Evolutionary conservation across 2,113 vertebrate species (phyloP).

Genomic region (Mustela lutreola): DNA sequence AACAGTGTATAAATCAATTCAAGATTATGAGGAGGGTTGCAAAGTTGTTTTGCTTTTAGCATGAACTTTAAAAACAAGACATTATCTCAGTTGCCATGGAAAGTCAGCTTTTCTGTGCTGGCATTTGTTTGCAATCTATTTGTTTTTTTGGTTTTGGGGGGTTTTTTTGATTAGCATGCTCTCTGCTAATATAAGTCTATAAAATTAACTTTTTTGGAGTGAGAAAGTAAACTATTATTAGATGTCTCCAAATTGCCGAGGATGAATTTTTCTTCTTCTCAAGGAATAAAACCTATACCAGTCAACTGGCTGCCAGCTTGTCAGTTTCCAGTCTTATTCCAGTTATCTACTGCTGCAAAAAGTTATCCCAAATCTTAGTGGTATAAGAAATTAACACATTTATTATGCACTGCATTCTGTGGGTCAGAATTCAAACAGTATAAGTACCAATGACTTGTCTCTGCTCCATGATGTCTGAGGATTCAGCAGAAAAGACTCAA

Average conservation of each 20-base stretch:
- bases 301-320: not conserved
- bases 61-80: conserved; percentile 52
- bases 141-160: not conserved
- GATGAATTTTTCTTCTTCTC: conserved; percentile 7
- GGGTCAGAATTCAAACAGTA: not conserved
- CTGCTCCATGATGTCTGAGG: not conserved
- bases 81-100: conserved; percentile 34
- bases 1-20: conserved; percentile 12
- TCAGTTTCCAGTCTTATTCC: not conserved
- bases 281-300: not conserved
- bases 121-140: conserved; percentile 44
- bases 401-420: not conserved
- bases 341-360: not conserved
- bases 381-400: not conserved
- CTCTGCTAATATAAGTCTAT: conserved; percentile 44
- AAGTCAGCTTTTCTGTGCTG: conserved; percentile 15
- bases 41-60: conserved; percentile 54
- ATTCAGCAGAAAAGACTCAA: not conserved
- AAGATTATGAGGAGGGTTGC: not conserved
- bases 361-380: not conserved
- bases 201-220: conserved; percentile 11
- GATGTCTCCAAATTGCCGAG: conserved; percentile 5
- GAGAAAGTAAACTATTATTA: conserved; percentile 53
- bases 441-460: not conserved
- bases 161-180: not conserved